These are phyloP conservation scores for Brevimyrus niger DNA, from an alignment of 2,113 vertebrate genomes.

Conservation along the genomic window DNA sequence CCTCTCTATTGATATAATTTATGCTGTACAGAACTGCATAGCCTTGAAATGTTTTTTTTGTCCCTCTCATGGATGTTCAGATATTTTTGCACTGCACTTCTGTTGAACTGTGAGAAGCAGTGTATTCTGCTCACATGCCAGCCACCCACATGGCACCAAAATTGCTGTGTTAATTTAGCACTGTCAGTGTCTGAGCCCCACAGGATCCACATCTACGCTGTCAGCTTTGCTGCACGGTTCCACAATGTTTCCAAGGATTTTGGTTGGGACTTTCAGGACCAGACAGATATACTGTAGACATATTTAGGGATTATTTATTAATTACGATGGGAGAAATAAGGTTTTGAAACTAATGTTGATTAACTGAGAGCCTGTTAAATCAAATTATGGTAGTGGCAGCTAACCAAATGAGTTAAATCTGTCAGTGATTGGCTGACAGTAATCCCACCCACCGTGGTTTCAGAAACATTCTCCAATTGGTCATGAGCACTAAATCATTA, in stretches of 20 bases:
- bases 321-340: not conserved
- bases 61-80: not conserved
- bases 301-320: not conserved
- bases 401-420: not conserved
- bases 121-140: not conserved
- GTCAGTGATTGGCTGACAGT: not conserved
- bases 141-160: not conserved
- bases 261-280: not conserved
- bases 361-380: not conserved
- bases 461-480: not conserved
- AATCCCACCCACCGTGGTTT: not conserved
- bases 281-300: not conserved
- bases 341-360: not conserved
- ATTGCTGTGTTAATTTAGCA: not conserved
- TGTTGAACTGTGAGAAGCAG: not conserved
- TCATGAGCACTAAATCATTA: not conserved
- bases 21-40: not conserved
- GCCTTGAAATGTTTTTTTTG: not conserved
- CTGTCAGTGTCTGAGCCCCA: not conserved
- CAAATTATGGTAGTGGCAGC: not conserved
- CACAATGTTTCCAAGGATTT: not conserved
- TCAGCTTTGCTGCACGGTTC: not conserved
- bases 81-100: not conserved
- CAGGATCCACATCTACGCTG: not conserved
- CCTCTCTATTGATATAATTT: not conserved